Conservation (phyloP, 2,113 vertebrate species). For the Silurus meridionalis region DNA sequence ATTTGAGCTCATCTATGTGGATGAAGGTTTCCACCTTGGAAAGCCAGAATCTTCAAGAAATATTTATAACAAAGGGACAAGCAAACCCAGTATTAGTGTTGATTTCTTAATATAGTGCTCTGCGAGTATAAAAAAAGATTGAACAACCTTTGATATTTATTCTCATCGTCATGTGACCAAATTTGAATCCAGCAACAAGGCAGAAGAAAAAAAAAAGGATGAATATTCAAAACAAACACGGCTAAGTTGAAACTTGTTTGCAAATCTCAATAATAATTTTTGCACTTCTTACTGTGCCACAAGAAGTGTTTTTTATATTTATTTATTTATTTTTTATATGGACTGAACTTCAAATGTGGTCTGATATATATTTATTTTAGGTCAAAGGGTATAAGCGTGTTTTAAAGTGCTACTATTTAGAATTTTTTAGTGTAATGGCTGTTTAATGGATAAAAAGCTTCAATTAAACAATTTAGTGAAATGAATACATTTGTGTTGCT, state of each 20-base stretch:
- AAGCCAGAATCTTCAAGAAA: not conserved
- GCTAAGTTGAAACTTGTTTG: not conserved
- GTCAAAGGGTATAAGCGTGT: not conserved
- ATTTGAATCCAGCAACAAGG: too few species aligned
- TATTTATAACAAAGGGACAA: not conserved
- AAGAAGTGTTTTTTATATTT: too few species aligned
- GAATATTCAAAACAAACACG: not conserved
- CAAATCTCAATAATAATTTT: not conserved
- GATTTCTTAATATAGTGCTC: not conserved
- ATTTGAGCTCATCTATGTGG: not conserved
- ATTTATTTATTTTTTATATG: not conserved
- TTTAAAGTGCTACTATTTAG: not conserved
- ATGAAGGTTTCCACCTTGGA: not conserved
- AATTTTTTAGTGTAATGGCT: not conserved
- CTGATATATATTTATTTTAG: not conserved
- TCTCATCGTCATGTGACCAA: not conserved
- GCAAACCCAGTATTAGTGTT: not conserved
- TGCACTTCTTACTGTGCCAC: not conserved
- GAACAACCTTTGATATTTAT: not conserved
- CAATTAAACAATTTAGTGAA: not conserved
- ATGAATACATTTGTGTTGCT: not conserved
- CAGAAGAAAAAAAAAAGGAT: too few species aligned
- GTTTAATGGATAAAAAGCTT: not conserved
- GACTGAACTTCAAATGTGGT: not conserved
- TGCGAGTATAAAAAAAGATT: not conserved